Conservation (phyloP, 92 coral and sea anemone genomes). For the Nematostella vectensis region DNA sequence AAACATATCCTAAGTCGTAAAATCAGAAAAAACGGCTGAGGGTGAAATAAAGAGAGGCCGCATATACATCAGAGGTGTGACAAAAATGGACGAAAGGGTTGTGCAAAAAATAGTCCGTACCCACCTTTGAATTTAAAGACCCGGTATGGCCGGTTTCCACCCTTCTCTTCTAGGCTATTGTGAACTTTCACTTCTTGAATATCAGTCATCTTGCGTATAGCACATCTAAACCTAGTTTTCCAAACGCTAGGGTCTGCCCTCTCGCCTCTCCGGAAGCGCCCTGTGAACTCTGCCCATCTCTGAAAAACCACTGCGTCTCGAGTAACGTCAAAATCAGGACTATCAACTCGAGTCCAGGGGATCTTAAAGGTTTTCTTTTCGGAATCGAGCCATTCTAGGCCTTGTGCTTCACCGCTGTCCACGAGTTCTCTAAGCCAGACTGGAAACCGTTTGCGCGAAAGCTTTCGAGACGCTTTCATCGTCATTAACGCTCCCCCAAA, state of each 20-base stretch:
- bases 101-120: too few species aligned
- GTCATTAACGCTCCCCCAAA: background rate
- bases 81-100: too few species aligned
- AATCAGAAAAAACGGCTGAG: too few species aligned
- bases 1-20: too few species aligned
- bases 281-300: conserved; percentile 34
- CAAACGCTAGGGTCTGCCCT: conserved; percentile 30
- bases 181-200: conserved; percentile 13
- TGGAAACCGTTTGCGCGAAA: conserved; percentile 25
- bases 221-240: conserved; percentile 38
- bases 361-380: conserved; percentile 12
- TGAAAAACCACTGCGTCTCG: conserved; percentile 25
- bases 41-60: too few species aligned
- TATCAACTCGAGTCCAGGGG: conserved; percentile 32
- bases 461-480: conserved; percentile 8
- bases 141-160: conserved; percentile 20
- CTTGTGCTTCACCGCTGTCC: conserved; percentile 12
- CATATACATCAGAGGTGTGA: too few species aligned
- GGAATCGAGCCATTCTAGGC: conserved; percentile 18
- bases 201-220: conserved; percentile 26
- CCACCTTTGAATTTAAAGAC: conserved; percentile 14
- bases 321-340: conserved; percentile 19
- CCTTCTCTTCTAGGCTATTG: conserved; percentile 19
- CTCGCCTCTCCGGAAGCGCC: conserved; percentile 20
- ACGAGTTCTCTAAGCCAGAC: conserved; percentile 24